Evolutionary conservation across 1,140 invertebrate species (phyloP), one percentile per base, ranked within the genome.

Genomic region (Coelopa frigida): DNA sequence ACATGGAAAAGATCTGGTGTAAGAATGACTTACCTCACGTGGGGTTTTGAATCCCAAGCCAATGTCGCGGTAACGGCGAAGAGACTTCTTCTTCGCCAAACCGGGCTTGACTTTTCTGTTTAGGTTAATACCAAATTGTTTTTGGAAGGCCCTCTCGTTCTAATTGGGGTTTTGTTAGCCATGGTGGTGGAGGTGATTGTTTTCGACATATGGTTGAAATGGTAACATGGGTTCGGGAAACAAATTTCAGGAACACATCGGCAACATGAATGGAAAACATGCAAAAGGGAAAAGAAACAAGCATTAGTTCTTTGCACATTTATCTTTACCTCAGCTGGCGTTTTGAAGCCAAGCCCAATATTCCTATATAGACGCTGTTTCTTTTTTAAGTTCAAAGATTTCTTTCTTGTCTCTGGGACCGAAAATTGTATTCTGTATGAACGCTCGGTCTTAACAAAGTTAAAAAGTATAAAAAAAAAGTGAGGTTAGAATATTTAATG

Each of bases 31-130:
- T 56, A 64, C 46, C 55, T 99, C 95, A 73, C 86, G 78, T 31
- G 96, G 96, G 38, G 95, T 95, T 74, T 98, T 98, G 76, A 98
- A 99, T 56, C 96, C 96, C 52, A 99, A 79, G 58, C 96, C 96
- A 62, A 99, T 85, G 81, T 90, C 93, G 59, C 87, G 84, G 56
- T 79, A 79, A 66, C 94, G 94, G 56, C 96, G 78, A 60, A 87
- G 75, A 52, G 81, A 76, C 71, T 90, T 92, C 69, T 80, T 78
- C 70, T 82, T 80, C 60, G 81, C 77, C 27, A 79, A 75, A 52
- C 79, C 80, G 46, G 79, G 64, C 58, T 77, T 77, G 58, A 80
- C 80, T 72, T 98, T 98, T 57, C 85, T 83, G 77, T 96, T 96
- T 61, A 95, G 77, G 77, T 96, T 97, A 60, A 99, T 83, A 54